Percentiles rank a stretch among this genome's conserved stretches.
These are phyloP conservation scores for Cylloceria caligata DNA, from an alignment of 2,888 invertebrate species.

Conservation along the genomic window DNA sequence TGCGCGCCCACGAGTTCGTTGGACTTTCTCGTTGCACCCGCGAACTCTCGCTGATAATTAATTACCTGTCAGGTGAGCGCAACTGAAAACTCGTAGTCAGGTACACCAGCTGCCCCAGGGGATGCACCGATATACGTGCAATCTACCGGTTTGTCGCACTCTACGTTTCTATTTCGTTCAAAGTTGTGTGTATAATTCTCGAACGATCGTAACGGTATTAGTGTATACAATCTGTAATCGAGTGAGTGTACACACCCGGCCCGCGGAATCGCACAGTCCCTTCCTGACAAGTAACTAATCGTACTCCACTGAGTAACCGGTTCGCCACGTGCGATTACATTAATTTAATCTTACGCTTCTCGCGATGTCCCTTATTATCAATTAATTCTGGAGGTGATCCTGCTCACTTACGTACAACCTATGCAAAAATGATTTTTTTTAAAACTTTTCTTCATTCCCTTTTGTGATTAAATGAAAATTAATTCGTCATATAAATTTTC, in stretches of 20 bases:
- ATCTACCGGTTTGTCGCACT: slow-evolving; percentile 31
- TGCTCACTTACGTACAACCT: neutral
- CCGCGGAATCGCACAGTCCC: slow-evolving; percentile 20
- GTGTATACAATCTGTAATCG: neutral
- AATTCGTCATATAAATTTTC: too few relatives aligned
- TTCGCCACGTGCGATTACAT: slow-evolving; percentile 58
- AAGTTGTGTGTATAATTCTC: neutral
- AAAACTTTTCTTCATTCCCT: too few relatives aligned
- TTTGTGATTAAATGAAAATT: too few relatives aligned
- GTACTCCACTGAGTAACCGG: slow-evolving; percentile 62
- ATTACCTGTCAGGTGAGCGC: slow-evolving; percentile 71
- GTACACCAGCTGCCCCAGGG: slow-evolving; percentile 14
- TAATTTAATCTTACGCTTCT: slow-evolving; percentile 18
- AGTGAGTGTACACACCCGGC: neutral
- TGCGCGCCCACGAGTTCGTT: slow-evolving; percentile 73
- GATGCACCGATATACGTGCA: slow-evolving; percentile 10
- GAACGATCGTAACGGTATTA: slow-evolving; percentile 18
- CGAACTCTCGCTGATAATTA: slow-evolving; percentile 74
- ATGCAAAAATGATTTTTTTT: neutral
- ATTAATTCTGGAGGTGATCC: slow-evolving; percentile 3
- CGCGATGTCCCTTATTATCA: slow-evolving; percentile 5
- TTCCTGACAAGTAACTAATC: slow-evolving; percentile 68
- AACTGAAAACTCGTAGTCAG: slow-evolving; percentile 44
- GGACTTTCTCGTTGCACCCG: slow-evolving; percentile 72
- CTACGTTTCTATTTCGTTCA: slow-evolving; percentile 60